Evolutionary conservation across 1,140 invertebrate species (phyloP).

Genomic region (Microplitis demolitor): DNA sequence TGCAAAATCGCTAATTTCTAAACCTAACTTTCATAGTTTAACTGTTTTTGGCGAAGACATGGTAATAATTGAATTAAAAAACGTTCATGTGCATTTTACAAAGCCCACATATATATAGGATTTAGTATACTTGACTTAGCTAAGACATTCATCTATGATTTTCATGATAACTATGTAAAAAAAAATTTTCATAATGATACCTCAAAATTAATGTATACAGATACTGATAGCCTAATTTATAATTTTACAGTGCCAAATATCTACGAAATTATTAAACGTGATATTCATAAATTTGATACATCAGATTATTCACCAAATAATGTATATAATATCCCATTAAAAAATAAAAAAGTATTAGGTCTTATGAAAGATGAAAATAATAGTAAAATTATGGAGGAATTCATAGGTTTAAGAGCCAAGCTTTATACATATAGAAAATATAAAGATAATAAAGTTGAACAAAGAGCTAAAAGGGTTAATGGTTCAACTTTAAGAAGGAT

Average conservation of each 20-base stretch:
- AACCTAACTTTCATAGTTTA: constrained; percentile 51
- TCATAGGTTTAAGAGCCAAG: constrained; percentile 18
- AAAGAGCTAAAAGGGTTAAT: background rate
- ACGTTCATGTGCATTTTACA: background rate
- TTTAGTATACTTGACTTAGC: background rate
- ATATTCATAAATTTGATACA: too few species aligned
- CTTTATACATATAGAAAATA: background rate
- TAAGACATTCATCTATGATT: constrained; percentile 37
- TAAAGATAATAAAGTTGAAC: constrained; percentile 4
- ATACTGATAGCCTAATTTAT: constrained; percentile 9
- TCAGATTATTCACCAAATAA: too few species aligned
- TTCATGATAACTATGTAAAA: constrained; percentile 41
- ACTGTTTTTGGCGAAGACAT: constrained; percentile 50
- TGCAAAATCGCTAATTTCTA: constrained; percentile 45
- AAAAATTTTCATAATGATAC: constrained; percentile 18
- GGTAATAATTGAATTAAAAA: constrained; percentile 33
- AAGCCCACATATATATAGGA: background rate
- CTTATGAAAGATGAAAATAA: background rate
- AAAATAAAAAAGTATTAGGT: too few species aligned
- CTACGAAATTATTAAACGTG: too few species aligned
- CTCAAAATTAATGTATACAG: constrained; percentile 12
- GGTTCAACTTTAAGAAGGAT: constrained; percentile 17
- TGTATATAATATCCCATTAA: too few species aligned
- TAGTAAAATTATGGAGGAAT: background rate
- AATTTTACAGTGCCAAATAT: too few species aligned